Evolutionary conservation across 1,140 invertebrate species (phyloP).

Genomic region (Solen grandis): DNA sequence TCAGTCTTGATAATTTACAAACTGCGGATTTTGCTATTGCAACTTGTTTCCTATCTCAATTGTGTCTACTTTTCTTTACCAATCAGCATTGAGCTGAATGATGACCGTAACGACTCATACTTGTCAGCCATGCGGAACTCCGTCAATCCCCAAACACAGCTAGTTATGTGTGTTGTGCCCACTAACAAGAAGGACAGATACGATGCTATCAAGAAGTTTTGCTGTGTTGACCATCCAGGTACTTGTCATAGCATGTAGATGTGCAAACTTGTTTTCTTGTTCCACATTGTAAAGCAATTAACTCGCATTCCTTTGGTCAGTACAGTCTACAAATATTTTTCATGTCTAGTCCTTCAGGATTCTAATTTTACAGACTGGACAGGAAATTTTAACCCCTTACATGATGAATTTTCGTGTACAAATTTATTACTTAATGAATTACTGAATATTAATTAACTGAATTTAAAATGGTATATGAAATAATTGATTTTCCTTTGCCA

Average conservation of each 20-base stretch:
- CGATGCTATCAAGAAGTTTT: constrained; percentile 93
- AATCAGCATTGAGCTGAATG: constrained; percentile 65
- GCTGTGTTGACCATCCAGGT: constrained; percentile 89
- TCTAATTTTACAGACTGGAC: neutral
- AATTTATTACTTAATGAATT: too few species aligned
- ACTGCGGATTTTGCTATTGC: too few species aligned
- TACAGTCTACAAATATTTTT: neutral
- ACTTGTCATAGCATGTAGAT: neutral
- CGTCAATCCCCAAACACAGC: constrained; percentile 65
- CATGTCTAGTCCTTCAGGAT: neutral
- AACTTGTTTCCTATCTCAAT: too few species aligned
- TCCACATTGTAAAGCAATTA: neutral
- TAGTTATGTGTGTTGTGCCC: constrained; percentile 74
- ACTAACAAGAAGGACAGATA: constrained; percentile 90
- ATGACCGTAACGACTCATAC: constrained; percentile 73
- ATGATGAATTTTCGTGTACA: neutral
- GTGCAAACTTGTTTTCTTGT: neutral
- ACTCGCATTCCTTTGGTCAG: neutral
- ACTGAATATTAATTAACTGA: too few species aligned
- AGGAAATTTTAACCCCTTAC: neutral
- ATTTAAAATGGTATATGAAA: too few species aligned
- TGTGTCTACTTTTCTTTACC: too few species aligned
- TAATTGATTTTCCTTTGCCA: too few species aligned
- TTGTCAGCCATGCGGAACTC: constrained; percentile 63
- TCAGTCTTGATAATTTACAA: neutral